These are phyloP conservation scores for Onchidella celtica DNA, from an alignment of 2,888 invertebrate genomes.

Conservation along the genomic window DNA sequence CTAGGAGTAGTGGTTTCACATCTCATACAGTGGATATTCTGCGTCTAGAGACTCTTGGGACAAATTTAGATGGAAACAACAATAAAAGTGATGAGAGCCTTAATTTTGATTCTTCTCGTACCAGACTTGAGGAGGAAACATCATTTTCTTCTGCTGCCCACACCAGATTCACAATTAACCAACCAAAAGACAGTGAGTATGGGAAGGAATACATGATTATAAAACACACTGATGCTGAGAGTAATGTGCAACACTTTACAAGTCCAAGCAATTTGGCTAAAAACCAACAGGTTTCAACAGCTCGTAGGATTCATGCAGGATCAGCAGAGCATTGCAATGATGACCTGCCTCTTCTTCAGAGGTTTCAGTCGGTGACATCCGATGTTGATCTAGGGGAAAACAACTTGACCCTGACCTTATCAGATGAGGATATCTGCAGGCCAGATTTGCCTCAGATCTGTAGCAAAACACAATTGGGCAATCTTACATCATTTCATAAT, in stretches of 20 bases:
- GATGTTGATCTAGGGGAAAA: constrained; percentile 43
- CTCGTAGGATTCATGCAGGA: constrained; percentile 24
- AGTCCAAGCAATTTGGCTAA: background rate
- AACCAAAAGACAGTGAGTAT: background rate
- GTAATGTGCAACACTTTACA: background rate
- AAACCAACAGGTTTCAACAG: background rate
- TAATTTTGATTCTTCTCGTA: background rate
- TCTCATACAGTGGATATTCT: constrained; percentile 8
- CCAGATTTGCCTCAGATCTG: background rate
- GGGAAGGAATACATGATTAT: background rate
- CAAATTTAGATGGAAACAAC: constrained; percentile 22
- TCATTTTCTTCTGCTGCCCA: background rate
- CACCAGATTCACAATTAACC: background rate
- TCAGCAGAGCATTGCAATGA: constrained; percentile 33
- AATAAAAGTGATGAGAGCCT: constrained; percentile 23
- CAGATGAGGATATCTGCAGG: constrained; percentile 30
- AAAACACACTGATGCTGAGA: background rate
- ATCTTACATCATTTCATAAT: no score
- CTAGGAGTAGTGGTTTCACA: background rate
- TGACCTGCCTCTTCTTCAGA: constrained; percentile 31
- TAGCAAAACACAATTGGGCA: background rate
- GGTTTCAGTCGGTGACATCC: constrained; percentile 42
- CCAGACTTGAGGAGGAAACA: constrained; percentile 13
- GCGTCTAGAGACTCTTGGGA: background rate
- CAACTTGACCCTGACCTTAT: constrained; percentile 37